Percentiles rank a stretch among this genome's conserved stretches.
Evolutionary conservation across 2,888 invertebrate genomes (phyloP).

Genomic region (Phorcus lineatus): DNA sequence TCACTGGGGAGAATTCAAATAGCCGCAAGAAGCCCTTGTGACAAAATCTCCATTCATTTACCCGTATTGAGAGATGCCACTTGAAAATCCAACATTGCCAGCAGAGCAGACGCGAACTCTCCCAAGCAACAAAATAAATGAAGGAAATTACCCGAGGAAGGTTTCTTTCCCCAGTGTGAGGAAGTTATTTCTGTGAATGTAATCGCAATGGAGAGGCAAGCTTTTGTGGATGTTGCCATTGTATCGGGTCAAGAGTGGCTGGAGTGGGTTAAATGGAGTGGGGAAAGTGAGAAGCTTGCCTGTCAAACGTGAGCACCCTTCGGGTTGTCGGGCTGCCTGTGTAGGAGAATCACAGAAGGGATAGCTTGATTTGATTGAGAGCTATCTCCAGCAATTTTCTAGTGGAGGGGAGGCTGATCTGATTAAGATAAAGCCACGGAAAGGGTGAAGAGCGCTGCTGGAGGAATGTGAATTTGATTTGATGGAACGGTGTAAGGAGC

Average conservation of each 20-base stretch:
- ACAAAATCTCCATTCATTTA: slow-evolving; percentile 18
- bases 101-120: slow-evolving; percentile 8
- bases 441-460: not conserved
- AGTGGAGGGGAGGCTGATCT: slow-evolving; percentile 16
- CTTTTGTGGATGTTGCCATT: not conserved
- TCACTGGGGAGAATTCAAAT: slow-evolving; percentile 2
- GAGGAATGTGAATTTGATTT: slow-evolving; percentile 22
- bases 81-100: not conserved
- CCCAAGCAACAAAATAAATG: slow-evolving; percentile 17
- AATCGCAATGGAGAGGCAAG: not conserved
- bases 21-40: slow-evolving; percentile 5
- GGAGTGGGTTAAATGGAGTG: not conserved
- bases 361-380: slow-evolving; percentile 20
- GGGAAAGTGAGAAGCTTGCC: slow-evolving; percentile 3
- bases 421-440: slow-evolving; percentile 20
- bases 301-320: slow-evolving; percentile 9
- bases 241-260: slow-evolving; percentile 3
- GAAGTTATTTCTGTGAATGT: slow-evolving; percentile 20
- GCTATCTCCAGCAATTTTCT: slow-evolving; percentile 16
- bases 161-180: slow-evolving; percentile 8
- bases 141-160: slow-evolving; percentile 18
- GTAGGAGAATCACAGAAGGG: not conserved
- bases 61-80: not conserved
- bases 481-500: not conserved
- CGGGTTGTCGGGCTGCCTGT: not conserved